phyloP scores from a whole-genome alignment of 1,140 invertebrate genomes.

The Schlechtendalia chinensis region DNA sequence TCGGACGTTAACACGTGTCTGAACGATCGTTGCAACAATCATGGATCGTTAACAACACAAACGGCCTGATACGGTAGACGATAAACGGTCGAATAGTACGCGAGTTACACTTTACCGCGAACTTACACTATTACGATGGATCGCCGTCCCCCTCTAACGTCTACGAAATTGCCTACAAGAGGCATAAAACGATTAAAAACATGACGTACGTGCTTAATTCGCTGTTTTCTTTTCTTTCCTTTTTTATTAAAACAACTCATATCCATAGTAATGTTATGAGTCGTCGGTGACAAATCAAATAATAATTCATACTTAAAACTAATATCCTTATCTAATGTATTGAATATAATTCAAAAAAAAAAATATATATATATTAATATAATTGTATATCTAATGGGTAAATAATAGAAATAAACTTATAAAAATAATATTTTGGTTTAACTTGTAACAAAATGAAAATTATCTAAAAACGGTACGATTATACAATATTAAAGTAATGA shows the following conservation, averaged over 20 bases:
- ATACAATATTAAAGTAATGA: constrained; percentile 18
- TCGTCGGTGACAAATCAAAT: constrained; percentile 8
- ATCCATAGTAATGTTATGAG: neutral
- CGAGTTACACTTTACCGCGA: too few relatives aligned
- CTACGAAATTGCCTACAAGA: too few relatives aligned
- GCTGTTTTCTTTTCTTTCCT: neutral
- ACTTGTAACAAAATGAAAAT: constrained; percentile 44
- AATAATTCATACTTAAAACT: constrained; percentile 38
- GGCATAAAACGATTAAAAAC: too few relatives aligned
- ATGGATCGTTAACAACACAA: too few relatives aligned
- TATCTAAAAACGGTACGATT: constrained; percentile 24
- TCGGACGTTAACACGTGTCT: too few relatives aligned
- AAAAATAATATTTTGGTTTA: constrained; percentile 42
- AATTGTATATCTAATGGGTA: constrained; percentile 38
- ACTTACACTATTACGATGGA: too few relatives aligned
- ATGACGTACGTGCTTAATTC: neutral
- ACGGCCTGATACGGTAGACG: too few relatives aligned
- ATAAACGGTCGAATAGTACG: too few relatives aligned
- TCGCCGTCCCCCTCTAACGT: too few relatives aligned
- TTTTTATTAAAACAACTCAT: constrained; percentile 11
- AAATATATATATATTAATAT: constrained; percentile 8
- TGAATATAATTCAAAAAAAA: constrained; percentile 47
- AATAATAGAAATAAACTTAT: constrained; percentile 39
- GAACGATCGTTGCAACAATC: too few relatives aligned
- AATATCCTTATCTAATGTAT: constrained; percentile 30